These are phyloP conservation scores for Phenganax subtilis DNA, from an alignment of 92 coral and sea anemone species.

Conservation along the genomic window DNA sequence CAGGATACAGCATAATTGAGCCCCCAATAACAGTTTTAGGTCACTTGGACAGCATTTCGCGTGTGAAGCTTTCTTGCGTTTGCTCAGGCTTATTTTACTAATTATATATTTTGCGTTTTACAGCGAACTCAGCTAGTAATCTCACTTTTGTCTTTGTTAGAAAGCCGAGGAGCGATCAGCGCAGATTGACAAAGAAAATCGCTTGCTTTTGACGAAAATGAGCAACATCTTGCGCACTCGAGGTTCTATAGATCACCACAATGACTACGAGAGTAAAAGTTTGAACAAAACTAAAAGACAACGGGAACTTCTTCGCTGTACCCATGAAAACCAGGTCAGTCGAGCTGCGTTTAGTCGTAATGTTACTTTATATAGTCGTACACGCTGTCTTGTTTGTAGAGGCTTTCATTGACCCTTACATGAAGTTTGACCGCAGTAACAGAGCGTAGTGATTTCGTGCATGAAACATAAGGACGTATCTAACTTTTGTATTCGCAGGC, in stretches of 20 bases:
- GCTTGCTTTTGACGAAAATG: slow-evolving; percentile 90
- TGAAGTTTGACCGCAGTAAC: no score
- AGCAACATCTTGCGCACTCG: slow-evolving; percentile 83
- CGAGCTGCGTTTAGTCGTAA: no score
- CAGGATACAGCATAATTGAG: no score
- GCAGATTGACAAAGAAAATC: slow-evolving; percentile 85
- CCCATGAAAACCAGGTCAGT: slow-evolving; percentile 94
- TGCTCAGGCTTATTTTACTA: background rate
- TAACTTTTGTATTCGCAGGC: slow-evolving; percentile 54
- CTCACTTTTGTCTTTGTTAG: slow-evolving; percentile 41
- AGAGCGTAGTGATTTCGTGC: no score
- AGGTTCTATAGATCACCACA: slow-evolving; percentile 54
- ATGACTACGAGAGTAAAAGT: slow-evolving; percentile 22
- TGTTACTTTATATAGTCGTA: no score
- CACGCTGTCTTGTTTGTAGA: no score
- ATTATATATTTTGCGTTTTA: background rate
- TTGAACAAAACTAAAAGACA: slow-evolving; percentile 68
- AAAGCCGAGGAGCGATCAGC: slow-evolving; percentile 86
- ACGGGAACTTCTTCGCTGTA: slow-evolving; percentile 77
- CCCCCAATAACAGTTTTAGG: no score
- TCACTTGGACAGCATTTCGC: no score
- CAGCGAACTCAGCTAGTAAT: background rate
- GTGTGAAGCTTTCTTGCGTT: no score
- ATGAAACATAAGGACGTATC: background rate
- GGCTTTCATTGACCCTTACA: no score